Conservation (phyloP, 2,888 invertebrate species). For the Phaedon cochleariae region DNA sequence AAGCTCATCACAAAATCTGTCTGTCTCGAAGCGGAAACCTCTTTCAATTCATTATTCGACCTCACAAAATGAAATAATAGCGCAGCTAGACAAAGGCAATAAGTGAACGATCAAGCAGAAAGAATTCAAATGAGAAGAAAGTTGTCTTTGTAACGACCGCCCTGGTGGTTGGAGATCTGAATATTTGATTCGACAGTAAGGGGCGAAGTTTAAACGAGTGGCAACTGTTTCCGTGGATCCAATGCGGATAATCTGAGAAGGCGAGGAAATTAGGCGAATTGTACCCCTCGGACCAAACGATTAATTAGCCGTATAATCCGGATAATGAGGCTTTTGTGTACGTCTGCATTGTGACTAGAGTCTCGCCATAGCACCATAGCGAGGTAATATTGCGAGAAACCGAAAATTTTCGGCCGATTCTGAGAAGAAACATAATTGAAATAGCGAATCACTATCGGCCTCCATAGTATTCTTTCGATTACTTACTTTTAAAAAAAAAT, state of each 20-base stretch:
- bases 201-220: slow-evolving; percentile 28
- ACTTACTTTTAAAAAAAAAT: too few species aligned
- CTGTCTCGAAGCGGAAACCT: neutral
- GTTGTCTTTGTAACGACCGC: slow-evolving; percentile 15
- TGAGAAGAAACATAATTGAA: too few species aligned
- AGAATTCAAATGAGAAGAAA: slow-evolving; percentile 25
- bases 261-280: slow-evolving; percentile 17
- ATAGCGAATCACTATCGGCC: too few species aligned
- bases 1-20: neutral
- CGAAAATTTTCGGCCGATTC: too few species aligned
- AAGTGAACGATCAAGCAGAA: slow-evolving; percentile 27
- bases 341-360: too few species aligned
- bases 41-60: slow-evolving; percentile 5
- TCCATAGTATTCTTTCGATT: too few species aligned
- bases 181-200: slow-evolving; percentile 26
- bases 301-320: slow-evolving; percentile 54
- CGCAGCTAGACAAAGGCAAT: slow-evolving; percentile 22
- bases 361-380: slow-evolving; percentile 11
- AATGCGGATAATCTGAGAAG: slow-evolving; percentile 20
- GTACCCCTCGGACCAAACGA: slow-evolving; percentile 43
- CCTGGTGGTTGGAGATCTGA: slow-evolving; percentile 11
- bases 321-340: slow-evolving; percentile 50
- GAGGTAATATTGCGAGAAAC: neutral
- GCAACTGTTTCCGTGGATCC: slow-evolving; percentile 21
- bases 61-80: neutral